phyloP scores from a whole-genome alignment of 2,888 invertebrate genomes.

The Salticus scenicus region DNA sequence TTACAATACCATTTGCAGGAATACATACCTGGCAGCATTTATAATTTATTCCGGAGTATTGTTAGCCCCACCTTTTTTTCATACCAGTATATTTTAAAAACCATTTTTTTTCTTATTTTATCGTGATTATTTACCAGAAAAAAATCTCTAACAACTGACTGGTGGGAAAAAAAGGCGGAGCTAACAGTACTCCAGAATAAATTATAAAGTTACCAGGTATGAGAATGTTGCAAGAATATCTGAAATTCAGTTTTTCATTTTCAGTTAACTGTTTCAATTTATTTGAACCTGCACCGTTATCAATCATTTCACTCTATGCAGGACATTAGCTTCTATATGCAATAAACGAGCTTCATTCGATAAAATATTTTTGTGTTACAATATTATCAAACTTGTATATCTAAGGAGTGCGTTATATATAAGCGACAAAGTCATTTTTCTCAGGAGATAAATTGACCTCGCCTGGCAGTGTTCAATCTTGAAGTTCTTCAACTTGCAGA shows the following conservation, averaged over 20 bases:
- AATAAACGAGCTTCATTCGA: background rate
- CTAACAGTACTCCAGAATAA: background rate
- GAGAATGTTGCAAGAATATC: too few relatives aligned
- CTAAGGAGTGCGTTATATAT: constrained; percentile 6
- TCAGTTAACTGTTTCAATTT: background rate
- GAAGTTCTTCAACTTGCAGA: constrained; percentile 68
- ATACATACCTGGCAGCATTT: too few relatives aligned
- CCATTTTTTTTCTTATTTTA: too few relatives aligned
- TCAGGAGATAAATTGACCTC: background rate
- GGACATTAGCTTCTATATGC: background rate
- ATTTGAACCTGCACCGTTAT: background rate
- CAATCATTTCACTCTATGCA: background rate
- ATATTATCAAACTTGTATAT: background rate
- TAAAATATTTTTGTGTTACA: background rate
- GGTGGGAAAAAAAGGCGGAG: background rate
- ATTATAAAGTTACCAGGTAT: background rate
- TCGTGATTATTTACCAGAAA: too few relatives aligned
- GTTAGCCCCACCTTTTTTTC: too few relatives aligned
- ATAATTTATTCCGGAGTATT: too few relatives aligned
- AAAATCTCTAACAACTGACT: too few relatives aligned
- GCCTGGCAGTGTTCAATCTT: background rate
- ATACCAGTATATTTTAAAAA: too few relatives aligned
- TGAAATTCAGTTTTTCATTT: background rate
- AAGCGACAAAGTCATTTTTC: background rate
- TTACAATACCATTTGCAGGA: too few relatives aligned